A percentile compares a stretch with the other conserved stretches of the same genome.
phyloP scores from a whole-genome alignment of 2,888 invertebrate species.

The Aspidiotus destructor region DNA sequence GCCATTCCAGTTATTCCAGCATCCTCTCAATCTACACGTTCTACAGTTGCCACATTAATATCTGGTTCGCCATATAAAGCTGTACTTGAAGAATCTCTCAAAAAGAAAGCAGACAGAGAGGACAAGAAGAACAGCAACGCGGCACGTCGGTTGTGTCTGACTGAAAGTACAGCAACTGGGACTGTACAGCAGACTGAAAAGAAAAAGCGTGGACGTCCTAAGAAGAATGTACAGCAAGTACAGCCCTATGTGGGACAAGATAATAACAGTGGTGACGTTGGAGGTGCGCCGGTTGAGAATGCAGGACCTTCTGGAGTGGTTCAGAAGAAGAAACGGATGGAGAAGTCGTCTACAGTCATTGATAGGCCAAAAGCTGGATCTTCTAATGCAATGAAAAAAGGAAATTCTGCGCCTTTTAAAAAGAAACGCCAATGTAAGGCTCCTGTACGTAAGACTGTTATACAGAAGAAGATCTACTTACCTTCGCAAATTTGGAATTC shows the following conservation, averaged over 20 bases:
- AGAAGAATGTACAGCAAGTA: constrained; percentile 8
- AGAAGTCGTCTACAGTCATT: constrained; percentile 10
- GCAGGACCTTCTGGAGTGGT: constrained; percentile 8
- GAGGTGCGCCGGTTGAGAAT: constrained; percentile 4
- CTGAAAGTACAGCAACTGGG: constrained; percentile 11
- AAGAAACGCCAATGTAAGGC: constrained; percentile 10
- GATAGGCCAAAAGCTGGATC: constrained; percentile 1
- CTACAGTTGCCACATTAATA: constrained; percentile 10
- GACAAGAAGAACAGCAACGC: background rate
- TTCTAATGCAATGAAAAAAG: constrained; percentile 9
- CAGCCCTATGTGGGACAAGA: constrained; percentile 8
- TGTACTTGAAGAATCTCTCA: constrained; percentile 11
- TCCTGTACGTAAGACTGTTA: too few relatives aligned
- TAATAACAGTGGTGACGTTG: constrained; percentile 11
- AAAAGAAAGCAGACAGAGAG: constrained; percentile 11
- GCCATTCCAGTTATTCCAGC: constrained; percentile 12
- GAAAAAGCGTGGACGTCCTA: constrained; percentile 8
- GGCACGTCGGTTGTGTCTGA: constrained; percentile 10
- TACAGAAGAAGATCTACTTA: too few relatives aligned
- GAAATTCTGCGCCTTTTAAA: constrained; percentile 7
- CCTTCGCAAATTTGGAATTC: too few relatives aligned
- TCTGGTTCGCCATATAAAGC: constrained; percentile 6
- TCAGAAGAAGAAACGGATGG: constrained; percentile 10
- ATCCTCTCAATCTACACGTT: constrained; percentile 12
- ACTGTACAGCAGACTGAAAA: constrained; percentile 7